Base-by-base conservation (phyloP, 2,888 invertebrate genomes). In the Micropterix aruncella region DNA sequence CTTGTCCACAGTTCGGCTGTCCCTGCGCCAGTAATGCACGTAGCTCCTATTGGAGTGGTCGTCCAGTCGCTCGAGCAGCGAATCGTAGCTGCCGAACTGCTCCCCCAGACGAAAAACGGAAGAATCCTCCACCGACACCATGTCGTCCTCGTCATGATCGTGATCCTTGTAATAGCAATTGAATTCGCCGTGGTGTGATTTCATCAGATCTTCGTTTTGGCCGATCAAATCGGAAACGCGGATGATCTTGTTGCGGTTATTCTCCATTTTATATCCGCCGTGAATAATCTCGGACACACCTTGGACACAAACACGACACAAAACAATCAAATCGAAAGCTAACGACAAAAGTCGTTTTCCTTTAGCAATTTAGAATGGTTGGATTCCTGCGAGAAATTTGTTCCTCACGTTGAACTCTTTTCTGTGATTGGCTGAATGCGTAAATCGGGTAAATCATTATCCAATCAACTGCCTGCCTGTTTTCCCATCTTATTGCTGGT, bases 21-120 rank as follows among this genome's bases (percentile, higher is more conserved):
- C 66, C 43, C 66, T 55, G 36, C 62, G 53, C 65, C 65, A 66
- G 48, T 64, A 66, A 49, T 66, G 65, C 0, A 66, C 65, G 27
- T 64, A 53, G 50, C 60, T 64, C 45, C 58, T 59, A 42, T 60
- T 59, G 3, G 65, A 62, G 48, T 60, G 63, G 46, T 54, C 56
- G 19, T 61, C 61, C 47, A 66, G 52, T 7, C 59, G 59, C 16
- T 54, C 52, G 44, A 61, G 57, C 15, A 66, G 49, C 37, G 62
- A 58, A 44, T 65, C 65, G 44, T 63, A 66, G 47, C 60, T 63
- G 37, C 60, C 56, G 50, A 66, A 66, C 46, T 57, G 51, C 51
- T 66, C 65, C 2, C 66, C 66, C 40, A 61, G 53, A 12, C 27
- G 27, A 27, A 27, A 27, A 7, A 27, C 12, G 5, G 27, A 27